Conservation (phyloP, 2,888 invertebrate genomes). For the Monochamus alternatus region DNA sequence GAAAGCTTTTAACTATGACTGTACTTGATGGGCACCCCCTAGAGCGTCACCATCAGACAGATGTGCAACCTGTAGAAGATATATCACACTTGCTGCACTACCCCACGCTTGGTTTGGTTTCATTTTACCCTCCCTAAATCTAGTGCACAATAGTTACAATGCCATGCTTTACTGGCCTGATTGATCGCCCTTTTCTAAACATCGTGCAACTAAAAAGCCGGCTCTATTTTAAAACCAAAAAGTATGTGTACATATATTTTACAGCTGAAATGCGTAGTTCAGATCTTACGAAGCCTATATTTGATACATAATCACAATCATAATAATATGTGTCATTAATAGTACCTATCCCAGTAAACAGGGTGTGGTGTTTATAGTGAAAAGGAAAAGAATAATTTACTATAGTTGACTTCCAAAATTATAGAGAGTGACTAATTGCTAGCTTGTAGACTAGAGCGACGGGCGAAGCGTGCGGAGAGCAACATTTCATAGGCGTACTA, state of each 20-base stretch:
- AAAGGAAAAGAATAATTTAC: no score
- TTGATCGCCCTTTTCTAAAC: slow-evolving; percentile 41
- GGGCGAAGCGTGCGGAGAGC: no score
- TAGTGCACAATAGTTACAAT: slow-evolving; percentile 47
- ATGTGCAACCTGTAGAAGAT: slow-evolving; percentile 61
- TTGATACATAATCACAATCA: no score
- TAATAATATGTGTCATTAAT: no score
- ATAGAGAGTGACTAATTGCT: no score
- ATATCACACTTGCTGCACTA: slow-evolving; percentile 58
- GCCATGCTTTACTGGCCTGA: slow-evolving; percentile 49
- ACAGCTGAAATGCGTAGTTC: background rate
- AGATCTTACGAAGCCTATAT: background rate
- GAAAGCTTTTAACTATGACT: slow-evolving; percentile 23
- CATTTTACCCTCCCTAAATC: slow-evolving; percentile 48
- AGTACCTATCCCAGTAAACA: no score
- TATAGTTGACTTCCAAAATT: no score
- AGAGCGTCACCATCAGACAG: slow-evolving; percentile 53
- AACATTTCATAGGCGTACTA: no score
- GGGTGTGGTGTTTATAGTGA: no score
- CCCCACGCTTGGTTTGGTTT: slow-evolving; percentile 47
- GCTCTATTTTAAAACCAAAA: slow-evolving; percentile 13
- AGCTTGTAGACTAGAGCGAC: no score
- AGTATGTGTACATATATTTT: slow-evolving; percentile 17
- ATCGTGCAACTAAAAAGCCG: slow-evolving; percentile 28
- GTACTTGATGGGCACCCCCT: slow-evolving; percentile 49